These are phyloP conservation scores for Scaptomyza caliginosa DNA, from an alignment of 2,888 invertebrate genomes.

Conservation along the genomic window DNA sequence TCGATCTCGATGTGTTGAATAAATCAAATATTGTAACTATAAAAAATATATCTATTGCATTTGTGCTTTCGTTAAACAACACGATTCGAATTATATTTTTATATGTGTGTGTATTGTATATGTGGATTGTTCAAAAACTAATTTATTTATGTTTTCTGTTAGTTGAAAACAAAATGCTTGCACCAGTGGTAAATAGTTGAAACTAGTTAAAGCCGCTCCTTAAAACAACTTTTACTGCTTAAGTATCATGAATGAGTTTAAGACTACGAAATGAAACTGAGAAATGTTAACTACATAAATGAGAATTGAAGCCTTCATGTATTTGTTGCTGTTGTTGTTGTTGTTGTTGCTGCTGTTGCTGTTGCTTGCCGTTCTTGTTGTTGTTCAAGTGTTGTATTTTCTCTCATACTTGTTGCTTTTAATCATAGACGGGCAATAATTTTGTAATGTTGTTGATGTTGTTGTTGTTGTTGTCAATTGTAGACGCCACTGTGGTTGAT, in stretches of 20 bases:
- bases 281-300: conserved; percentile 8
- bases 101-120: background rate
- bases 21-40: background rate
- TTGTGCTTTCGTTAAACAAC: background rate
- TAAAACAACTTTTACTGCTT: background rate
- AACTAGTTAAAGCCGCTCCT: background rate
- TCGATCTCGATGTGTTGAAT: background rate
- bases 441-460: conserved; percentile 74
- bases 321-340: conserved; percentile 12
- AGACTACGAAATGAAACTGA: background rate
- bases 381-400: background rate
- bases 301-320: conserved; percentile 13
- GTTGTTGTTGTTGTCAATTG: conserved; percentile 61
- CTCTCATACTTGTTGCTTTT: conserved; percentile 33
- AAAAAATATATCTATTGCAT: background rate
- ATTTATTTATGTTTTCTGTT: conserved; percentile 7
- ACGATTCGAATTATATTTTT: background rate
- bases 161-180: conserved; percentile 18
- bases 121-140: background rate
- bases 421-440: conserved; percentile 75
- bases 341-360: conserved; percentile 15
- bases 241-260: background rate
- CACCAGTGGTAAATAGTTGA: conserved; percentile 8
- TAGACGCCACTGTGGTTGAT: conserved; percentile 47
- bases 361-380: conserved; percentile 5